Evolutionary conservation across 2,113 vertebrate species (phyloP).

Genomic region (Dromas ardeola): DNA sequence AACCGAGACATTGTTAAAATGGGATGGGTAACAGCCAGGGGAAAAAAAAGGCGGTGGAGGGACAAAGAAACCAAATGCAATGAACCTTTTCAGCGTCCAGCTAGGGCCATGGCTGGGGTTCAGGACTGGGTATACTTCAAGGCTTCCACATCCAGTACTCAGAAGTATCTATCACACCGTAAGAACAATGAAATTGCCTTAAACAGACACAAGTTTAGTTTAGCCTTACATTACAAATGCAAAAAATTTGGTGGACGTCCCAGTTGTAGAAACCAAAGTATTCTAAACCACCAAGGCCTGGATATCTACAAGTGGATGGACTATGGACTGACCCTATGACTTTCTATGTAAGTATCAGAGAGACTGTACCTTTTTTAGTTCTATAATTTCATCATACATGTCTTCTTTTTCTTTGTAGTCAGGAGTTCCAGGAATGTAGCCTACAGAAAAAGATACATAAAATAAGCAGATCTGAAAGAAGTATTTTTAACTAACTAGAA

Average conservation of each 20-base stretch:
- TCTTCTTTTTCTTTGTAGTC: conserved; percentile 89
- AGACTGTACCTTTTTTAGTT: conserved; percentile 89
- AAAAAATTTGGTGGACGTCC: not conserved
- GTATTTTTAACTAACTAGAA: not conserved
- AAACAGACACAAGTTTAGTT: not conserved
- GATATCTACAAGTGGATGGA: not conserved
- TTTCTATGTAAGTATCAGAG: not conserved
- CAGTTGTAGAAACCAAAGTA: not conserved
- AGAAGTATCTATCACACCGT: conserved; percentile 8
- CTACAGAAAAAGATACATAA: conserved; percentile 1
- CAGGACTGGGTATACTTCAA: not conserved
- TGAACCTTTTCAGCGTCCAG: not conserved
- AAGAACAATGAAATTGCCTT: not conserved
- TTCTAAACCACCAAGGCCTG: not conserved
- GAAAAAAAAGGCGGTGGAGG: not conserved
- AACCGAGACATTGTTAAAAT: not conserved
- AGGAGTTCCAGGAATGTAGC: conserved; percentile 75
- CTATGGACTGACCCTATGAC: not conserved
- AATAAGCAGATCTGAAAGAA: not conserved
- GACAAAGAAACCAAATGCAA: not conserved
- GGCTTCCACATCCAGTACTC: conserved; percentile 13
- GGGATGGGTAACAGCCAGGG: not conserved
- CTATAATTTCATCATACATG: conserved; percentile 93
- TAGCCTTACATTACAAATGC: not conserved
- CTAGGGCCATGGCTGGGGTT: not conserved